Conservation (phyloP, 2,797 vertebrate species). For the Sparidentex hasta region DNA sequence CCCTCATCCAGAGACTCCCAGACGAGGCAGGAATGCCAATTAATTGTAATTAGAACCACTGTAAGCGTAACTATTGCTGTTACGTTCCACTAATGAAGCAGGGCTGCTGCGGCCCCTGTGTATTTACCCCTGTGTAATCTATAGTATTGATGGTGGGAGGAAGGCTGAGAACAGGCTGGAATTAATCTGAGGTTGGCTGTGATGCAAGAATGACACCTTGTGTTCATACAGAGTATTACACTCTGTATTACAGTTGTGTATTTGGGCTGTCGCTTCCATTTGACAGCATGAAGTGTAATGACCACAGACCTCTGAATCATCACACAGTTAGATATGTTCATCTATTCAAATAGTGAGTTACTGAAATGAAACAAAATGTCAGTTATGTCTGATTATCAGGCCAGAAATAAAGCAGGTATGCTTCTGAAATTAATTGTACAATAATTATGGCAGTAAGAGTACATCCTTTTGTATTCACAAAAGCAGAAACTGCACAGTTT, state of each 20-base stretch:
- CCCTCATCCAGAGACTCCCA: constrained; percentile 40
- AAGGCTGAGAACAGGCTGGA: neutral
- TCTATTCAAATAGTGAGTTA: neutral
- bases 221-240: constrained; percentile 61
- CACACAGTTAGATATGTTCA: neutral
- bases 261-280: neutral
- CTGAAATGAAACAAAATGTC: neutral
- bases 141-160: constrained; percentile 65
- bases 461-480: neutral
- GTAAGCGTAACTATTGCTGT: constrained; percentile 74
- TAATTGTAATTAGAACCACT: constrained; percentile 80
- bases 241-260: neutral
- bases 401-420: neutral
- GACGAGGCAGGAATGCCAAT: constrained; percentile 66
- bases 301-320: neutral
- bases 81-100: constrained; percentile 76
- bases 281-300: neutral
- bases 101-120: constrained; percentile 60
- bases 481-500: constrained; percentile 2
- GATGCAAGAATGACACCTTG: constrained; percentile 78
- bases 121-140: constrained; percentile 74
- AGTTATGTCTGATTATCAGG: neutral
- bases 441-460: neutral
- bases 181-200: neutral
- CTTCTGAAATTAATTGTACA: neutral